Conservation (phyloP, 1,140 invertebrate genomes). For the Psix sp. region DNA sequence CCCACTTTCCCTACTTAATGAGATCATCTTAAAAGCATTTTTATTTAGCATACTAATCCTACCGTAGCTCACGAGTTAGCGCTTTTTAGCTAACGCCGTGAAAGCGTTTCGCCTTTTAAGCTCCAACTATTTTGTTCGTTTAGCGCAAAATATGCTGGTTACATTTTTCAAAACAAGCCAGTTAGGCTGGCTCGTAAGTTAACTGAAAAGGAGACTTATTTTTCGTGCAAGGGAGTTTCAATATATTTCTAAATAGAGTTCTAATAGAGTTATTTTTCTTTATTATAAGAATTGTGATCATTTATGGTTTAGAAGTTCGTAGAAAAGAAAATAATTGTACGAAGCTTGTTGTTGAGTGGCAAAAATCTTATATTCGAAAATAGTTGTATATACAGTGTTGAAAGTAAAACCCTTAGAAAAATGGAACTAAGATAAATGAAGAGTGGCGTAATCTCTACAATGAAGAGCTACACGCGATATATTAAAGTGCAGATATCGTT, state of each 20-base stretch:
- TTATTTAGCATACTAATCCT: not conserved
- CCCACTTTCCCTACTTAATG: conserved; percentile 8
- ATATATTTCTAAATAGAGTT: too few species aligned
- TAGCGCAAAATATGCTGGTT: too few species aligned
- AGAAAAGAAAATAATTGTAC: too few species aligned
- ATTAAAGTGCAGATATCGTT: conserved; percentile 4
- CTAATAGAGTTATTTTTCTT: too few species aligned
- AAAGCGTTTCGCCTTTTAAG: too few species aligned
- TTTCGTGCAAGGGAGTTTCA: too few species aligned
- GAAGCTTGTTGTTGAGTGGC: not conserved
- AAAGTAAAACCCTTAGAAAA: conserved; percentile 1
- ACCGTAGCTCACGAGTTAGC: not conserved
- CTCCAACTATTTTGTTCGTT: too few species aligned
- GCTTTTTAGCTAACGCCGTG: not conserved
- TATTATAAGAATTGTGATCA: too few species aligned
- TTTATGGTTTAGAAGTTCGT: too few species aligned
- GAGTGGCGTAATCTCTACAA: conserved; percentile 1
- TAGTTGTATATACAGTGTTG: not conserved
- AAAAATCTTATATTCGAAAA: not conserved
- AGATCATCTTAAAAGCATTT: not conserved
- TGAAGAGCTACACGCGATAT: conserved; percentile 1
- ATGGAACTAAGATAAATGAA: conserved; percentile 5
- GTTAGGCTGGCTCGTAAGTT: too few species aligned
- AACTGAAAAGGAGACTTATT: too few species aligned
- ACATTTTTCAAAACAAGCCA: too few species aligned